Evolutionary conservation across 2,113 vertebrate genomes (phyloP).

Genomic region (Microtus oregoni): DNA sequence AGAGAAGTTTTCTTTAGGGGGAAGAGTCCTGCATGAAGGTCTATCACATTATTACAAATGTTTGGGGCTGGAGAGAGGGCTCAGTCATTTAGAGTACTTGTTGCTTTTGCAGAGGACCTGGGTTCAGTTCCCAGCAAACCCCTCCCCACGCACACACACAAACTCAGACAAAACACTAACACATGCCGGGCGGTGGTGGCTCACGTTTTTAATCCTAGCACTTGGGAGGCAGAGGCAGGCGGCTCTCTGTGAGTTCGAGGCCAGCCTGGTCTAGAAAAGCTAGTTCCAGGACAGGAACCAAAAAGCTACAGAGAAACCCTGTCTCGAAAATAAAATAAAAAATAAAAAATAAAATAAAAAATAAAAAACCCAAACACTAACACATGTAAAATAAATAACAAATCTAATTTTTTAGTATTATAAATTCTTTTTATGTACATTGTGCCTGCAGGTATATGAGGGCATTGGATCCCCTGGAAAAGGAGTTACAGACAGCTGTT

Average conservation of each 20-base stretch:
- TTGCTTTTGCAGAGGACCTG: neutral
- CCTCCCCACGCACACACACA: neutral
- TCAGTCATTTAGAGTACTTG: neutral
- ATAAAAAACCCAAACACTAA: neutral
- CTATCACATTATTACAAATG: neutral
- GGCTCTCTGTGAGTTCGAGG: too few species aligned
- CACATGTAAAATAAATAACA: neutral
- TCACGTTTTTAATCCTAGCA: too few species aligned
- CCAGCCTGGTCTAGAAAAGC: too few species aligned
- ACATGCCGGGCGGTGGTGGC: too few species aligned
- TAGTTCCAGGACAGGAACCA: too few species aligned
- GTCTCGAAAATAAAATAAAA: too few species aligned
- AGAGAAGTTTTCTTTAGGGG: neutral
- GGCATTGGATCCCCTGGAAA: neutral
- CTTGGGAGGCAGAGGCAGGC: too few species aligned
- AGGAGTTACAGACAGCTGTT: neutral
- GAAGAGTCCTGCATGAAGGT: neutral
- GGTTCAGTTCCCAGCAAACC: neutral
- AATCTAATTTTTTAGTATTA: neutral
- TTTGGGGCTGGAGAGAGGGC: too few species aligned
- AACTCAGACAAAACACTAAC: neutral
- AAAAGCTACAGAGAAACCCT: too few species aligned
- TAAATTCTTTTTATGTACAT: neutral
- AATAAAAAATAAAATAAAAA: too few species aligned
- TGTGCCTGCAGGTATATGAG: neutral